A percentile compares a stretch with the other conserved stretches of the same genome.
These are phyloP conservation scores for Leptopilina clavipes DNA, from an alignment of 1,140 invertebrate genomes.

Conservation along the genomic window DNA sequence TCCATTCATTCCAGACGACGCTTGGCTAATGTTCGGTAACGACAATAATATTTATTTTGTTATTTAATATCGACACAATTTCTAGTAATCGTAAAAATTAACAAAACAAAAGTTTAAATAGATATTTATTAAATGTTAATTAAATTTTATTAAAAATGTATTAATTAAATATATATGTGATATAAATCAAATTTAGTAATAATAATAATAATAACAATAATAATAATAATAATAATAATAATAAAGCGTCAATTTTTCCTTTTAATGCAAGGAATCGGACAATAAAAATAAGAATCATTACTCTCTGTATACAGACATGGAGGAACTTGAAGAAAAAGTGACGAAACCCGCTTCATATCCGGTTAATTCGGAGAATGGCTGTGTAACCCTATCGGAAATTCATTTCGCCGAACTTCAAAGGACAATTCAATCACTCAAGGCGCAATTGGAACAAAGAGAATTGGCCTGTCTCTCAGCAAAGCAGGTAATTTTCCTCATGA, in stretches of 20 bases:
- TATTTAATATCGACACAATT: no score
- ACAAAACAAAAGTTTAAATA: no score
- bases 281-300: constrained; percentile 1
- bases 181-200: no score
- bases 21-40: constrained; percentile 90
- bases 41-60: constrained; percentile 40
- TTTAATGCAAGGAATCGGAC: not conserved
- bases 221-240: not conserved
- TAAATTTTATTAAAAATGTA: no score
- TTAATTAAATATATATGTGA: no score
- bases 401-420: constrained; percentile 80
- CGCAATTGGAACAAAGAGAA: constrained; percentile 69
- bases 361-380: constrained; percentile 77
- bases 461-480: constrained; percentile 64
- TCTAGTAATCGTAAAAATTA: no score
- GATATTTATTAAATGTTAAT: no score
- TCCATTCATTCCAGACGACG: constrained; percentile 85
- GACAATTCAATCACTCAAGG: constrained; percentile 75
- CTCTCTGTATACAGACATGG: constrained; percentile 62
- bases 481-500: no score
- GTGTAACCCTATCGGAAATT: constrained; percentile 78
- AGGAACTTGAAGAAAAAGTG: constrained; percentile 71
- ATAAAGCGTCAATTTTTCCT: constrained; percentile 6
- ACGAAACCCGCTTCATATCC: constrained; percentile 61
- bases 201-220: not conserved